Percentiles rank a stretch among this genome's conserved stretches.
These are phyloP conservation scores for Myodes glareolus DNA, from an alignment of 2,113 vertebrate species.

Conservation along the genomic window DNA sequence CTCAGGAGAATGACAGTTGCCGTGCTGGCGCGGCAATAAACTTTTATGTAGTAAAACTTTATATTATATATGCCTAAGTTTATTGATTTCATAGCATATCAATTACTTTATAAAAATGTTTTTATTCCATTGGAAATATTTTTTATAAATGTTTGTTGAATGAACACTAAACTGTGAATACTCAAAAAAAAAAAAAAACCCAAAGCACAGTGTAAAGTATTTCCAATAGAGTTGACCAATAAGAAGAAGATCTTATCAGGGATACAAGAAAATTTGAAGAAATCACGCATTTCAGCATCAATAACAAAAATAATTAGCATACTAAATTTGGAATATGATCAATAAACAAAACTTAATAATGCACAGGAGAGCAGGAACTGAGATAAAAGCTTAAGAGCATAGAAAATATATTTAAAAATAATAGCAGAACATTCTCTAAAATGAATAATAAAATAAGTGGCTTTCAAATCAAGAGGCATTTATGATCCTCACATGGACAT, in stretches of 20 bases:
- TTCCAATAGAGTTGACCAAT: background rate
- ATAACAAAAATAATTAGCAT: background rate
- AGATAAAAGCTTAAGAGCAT: background rate
- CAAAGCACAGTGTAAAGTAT: background rate
- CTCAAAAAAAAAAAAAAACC: no score
- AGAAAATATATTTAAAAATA: background rate
- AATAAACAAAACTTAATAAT: background rate
- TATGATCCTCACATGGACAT: background rate
- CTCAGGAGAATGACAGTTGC: no score
- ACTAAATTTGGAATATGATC: background rate
- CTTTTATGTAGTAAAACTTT: no score
- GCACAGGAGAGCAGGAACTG: background rate
- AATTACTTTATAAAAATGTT: no score
- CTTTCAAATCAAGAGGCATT: background rate
- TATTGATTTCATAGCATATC: no score
- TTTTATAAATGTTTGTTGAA: no score
- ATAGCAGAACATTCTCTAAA: background rate
- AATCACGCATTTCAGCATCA: background rate
- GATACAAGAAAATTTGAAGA: background rate
- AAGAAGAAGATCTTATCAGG: background rate
- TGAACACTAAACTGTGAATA: no score
- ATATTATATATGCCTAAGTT: no score
- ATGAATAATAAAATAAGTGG: background rate
- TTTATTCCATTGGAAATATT: no score
- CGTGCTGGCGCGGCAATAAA: no score